phyloP scores from a whole-genome alignment of 2,888 invertebrate genomes.

The Nymphalis polychloros region DNA sequence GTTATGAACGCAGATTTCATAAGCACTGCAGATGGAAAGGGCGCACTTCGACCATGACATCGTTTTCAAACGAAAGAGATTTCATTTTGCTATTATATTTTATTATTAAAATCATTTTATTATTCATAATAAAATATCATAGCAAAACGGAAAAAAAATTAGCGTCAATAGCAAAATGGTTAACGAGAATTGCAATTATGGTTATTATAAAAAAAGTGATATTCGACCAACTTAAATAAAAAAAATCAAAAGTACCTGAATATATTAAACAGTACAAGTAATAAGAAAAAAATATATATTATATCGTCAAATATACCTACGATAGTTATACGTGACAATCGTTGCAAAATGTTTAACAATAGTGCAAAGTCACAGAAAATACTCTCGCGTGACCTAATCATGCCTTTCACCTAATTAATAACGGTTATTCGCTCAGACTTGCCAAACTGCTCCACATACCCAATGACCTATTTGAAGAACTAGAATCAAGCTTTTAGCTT shows the following conservation, averaged over 20 bases:
- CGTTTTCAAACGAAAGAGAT: slow-evolving; percentile 2
- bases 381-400: slow-evolving; percentile 15
- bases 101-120: background rate
- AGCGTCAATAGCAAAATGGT: no score
- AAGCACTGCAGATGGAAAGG: slow-evolving; percentile 18
- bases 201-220: no score
- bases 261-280: no score
- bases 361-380: background rate
- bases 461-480: slow-evolving; percentile 26
- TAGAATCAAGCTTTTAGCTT: slow-evolving; percentile 16
- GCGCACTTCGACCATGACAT: slow-evolving; percentile 20
- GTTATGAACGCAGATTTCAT: slow-evolving; percentile 13
- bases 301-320: no score
- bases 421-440: slow-evolving; percentile 2
- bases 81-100: slow-evolving; percentile 6
- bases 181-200: no score
- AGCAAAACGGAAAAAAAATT: no score
- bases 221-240: no score
- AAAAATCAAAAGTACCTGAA: no score
- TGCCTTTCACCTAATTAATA: slow-evolving; percentile 18
- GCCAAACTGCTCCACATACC: slow-evolving; percentile 15
- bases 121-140: no score
- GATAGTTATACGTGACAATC: no score
- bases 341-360: background rate
- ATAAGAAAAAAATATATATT: no score